A percentile compares a stretch with the other conserved stretches of the same genome.
Evolutionary conservation across 2,113 vertebrate genomes (phyloP).

Genomic region (Pteropus alecto): DNA sequence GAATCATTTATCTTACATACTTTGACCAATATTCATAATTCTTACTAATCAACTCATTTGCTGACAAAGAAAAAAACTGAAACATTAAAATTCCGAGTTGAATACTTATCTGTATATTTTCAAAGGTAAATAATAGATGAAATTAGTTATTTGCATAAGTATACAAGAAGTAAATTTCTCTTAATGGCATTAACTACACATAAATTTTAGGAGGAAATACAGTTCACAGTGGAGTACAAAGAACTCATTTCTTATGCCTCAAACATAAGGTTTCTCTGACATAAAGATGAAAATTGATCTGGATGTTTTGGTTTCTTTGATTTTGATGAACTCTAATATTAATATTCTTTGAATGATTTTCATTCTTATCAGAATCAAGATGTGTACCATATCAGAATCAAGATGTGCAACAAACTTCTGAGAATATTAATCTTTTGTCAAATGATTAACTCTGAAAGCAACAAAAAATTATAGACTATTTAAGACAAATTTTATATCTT

Average conservation of each 20-base stretch:
- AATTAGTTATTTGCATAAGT: not conserved
- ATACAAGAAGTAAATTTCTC: not conserved
- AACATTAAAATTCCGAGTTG: not conserved
- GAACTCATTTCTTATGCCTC: not conserved
- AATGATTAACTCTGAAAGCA: not conserved
- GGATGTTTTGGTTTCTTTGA: not conserved
- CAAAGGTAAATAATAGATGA: not conserved
- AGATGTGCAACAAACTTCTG: not conserved
- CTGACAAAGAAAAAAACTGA: not conserved
- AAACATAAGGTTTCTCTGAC: not conserved
- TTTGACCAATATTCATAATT: not conserved
- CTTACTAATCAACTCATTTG: not conserved
- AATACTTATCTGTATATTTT: not conserved
- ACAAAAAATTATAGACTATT: not conserved
- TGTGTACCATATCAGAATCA: not conserved
- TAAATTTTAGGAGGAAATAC: not conserved
- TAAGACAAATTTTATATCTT: not conserved
- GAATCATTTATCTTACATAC: not conserved
- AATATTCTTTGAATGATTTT: not conserved
- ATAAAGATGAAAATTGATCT: not conserved
- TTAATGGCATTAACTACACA: not conserved
- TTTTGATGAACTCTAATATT: not conserved
- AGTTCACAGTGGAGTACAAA: not conserved
- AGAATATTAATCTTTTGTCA: not conserved
- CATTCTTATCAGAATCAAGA: not conserved